Base-by-base conservation (phyloP, 1,140 invertebrate genomes). In the Pomacea maculata region DNA sequence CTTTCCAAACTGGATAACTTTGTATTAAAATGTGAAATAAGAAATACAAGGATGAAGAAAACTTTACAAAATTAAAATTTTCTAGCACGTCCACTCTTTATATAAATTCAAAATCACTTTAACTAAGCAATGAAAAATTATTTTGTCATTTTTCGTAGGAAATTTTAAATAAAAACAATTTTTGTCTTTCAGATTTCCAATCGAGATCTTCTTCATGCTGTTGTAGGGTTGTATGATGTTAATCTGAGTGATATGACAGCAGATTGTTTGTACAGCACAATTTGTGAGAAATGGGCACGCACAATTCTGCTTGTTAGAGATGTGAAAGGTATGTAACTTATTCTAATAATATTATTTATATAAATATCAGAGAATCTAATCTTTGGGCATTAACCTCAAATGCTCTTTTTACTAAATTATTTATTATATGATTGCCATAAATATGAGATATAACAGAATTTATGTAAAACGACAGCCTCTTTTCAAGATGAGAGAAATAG, bases 181-280 rank as follows among this genome's bases (percentile, higher is more conserved):
- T 25, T 12, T 67, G 52, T 82, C 65, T 84, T 83, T 81, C 82
- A 91, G 90, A 84, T 90, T 67, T 86, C 88, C 21, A 90, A 90
- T 80, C 75, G 78, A 76, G 89, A 92, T 65, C 78, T 92, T 25
- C 81, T 92, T n/a, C 91, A 92, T 88, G 89, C 91, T 68, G 90
- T 91, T 14, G 86, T 91, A 67, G 91, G 89, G 12, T 83, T 92
- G 25, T 92, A 91, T 85, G 87, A 91, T 86, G 88, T 89, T 1
- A 90, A 88, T 19, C 82, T 92, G 25, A 87, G 87, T 61, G 91
- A 91, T 73, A 90, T 89, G 85, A 91, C 91, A 0, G 87, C 89
- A 12, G 89, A 91, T 86, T 88, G 89, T 12, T 83, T 92, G 17
- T 92, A 92, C 80, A 80, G 86, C 19, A 90, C 89, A 45, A 87